These are phyloP conservation scores for Diorhabda elongata DNA, from an alignment of 1,140 invertebrate species.

Conservation along the genomic window DNA sequence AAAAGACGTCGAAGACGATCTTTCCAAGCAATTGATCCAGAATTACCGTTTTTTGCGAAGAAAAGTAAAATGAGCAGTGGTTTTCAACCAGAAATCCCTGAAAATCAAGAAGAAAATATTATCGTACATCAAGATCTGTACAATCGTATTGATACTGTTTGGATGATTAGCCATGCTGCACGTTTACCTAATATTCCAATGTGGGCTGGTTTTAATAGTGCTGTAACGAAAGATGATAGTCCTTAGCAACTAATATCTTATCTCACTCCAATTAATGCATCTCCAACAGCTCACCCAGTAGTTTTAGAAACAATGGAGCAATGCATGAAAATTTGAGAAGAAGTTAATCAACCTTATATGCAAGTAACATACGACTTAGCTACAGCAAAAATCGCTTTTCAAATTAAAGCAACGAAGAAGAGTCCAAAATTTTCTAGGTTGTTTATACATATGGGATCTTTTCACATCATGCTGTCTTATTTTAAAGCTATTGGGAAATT, in stretches of 20 bases:
- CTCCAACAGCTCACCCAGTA: too few species aligned
- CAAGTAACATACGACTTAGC: too few species aligned
- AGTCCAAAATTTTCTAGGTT: constrained; percentile 45
- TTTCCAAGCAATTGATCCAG: constrained; percentile 14
- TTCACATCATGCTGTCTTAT: constrained; percentile 51
- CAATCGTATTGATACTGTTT: too few species aligned
- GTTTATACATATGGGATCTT: constrained; percentile 50
- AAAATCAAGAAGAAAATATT: constrained; percentile 17
- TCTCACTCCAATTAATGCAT: too few species aligned
- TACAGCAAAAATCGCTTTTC: too few species aligned
- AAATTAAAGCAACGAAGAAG: constrained; percentile 44
- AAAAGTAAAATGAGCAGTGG: constrained; percentile 20
- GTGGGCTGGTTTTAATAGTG: too few species aligned
- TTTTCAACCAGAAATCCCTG: constrained; percentile 14
- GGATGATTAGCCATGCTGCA: too few species aligned
- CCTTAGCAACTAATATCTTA: too few species aligned
- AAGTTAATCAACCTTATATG: constrained; percentile 37
- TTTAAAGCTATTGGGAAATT: too few species aligned
- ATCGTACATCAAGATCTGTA: constrained; percentile 20
- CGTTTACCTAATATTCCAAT: too few species aligned
- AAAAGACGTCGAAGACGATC: constrained; percentile 24
- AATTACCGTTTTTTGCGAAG: constrained; percentile 19
- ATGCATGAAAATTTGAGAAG: constrained; percentile 33
- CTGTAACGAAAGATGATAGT: too few species aligned
- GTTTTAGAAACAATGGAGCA: constrained; percentile 43